phyloP scores from a whole-genome alignment of 1,140 invertebrate species.

The Neodiprion lecontei region DNA sequence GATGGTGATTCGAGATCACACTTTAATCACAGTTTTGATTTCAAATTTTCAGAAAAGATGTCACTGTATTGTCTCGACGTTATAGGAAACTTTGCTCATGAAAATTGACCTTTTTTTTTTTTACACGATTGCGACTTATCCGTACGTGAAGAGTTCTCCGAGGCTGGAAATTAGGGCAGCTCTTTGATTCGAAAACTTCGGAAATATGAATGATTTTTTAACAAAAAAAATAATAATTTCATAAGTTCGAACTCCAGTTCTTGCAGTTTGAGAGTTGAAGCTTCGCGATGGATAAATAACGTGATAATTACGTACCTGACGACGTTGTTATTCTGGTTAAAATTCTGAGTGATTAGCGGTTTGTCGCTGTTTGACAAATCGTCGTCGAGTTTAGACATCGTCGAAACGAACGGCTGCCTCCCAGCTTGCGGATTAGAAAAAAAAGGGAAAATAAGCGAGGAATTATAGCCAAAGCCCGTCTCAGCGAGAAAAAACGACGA shows the following conservation, averaged over 20 bases:
- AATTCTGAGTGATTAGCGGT: conserved; percentile 46
- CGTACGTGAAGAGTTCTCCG: too few relatives aligned
- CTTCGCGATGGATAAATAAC: conserved; percentile 8
- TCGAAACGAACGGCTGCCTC: background rate
- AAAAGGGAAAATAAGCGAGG: too few relatives aligned
- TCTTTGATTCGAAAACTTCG: conserved; percentile 5
- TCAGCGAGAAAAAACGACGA: background rate
- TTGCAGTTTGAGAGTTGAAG: background rate
- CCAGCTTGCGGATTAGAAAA: background rate
- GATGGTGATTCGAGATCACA: too few relatives aligned
- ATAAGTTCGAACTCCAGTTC: background rate
- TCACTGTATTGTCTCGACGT: too few relatives aligned
- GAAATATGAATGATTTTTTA: background rate
- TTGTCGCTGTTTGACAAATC: conserved; percentile 57
- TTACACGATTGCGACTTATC: too few relatives aligned
- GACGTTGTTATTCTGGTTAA: conserved; percentile 31
- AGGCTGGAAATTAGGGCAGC: background rate
- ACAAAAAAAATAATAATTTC: background rate
- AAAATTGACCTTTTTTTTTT: too few relatives aligned
- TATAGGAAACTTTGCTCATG: too few relatives aligned
- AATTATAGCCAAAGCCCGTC: background rate
- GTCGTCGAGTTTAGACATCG: conserved; percentile 55
- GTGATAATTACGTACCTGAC: conserved; percentile 32
- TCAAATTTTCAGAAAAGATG: too few relatives aligned
- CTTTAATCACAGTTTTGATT: too few relatives aligned